Evolutionary conservation across 2,888 invertebrate species (phyloP), one percentile per base, ranked within the genome.

Genomic region (Coenonympha arcania): DNA sequence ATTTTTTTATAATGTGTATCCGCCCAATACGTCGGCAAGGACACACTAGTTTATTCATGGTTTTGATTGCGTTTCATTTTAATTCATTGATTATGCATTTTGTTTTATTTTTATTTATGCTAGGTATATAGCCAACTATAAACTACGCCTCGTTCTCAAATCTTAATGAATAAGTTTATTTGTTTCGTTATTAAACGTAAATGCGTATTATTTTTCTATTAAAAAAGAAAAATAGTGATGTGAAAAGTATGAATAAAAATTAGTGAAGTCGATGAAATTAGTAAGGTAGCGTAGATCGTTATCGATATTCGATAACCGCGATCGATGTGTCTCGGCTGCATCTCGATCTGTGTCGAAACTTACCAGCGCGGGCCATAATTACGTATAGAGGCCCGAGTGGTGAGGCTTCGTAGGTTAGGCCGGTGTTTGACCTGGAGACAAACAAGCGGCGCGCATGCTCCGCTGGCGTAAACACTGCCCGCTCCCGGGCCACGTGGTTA

Each of bases 371-470:
- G 68, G 49, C 55, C 65, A 64, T 67, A 70, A 70, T 63, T 72
- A 74, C 66, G 68, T 71, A 73, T 71, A 73, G 57, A 76, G 75
- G n/a, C n/a, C n/a, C n/a, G n/a, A n/a, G n/a, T n/a, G n/a, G n/a
- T n/a, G n/a, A n/a, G n/a, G 73, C 76, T 73, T 67, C 65, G 64
- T 76, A 76, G 77, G 79, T 79, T 79, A 78, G 77, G 74, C 79
- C 80, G 81, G 79, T 76, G 79, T 76, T 81, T 82, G 83, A 83
- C 82, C 83, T 73, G 74, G 66, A 69, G 74, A 73, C 76, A 75
- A 79, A 78, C 82, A 77, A 79, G 75, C 69, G 64, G 64, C 65
- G 73, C 83, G 82, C 84, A 81, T 81, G 84, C 83, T 72, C 67
- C 65, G 56, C 66, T 71, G 77, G 77, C 71, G 84, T 84, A 83